Evolutionary conservation across 2,113 vertebrate genomes (phyloP), one percentile per base, ranked within the genome.

Genomic region (Synodontis membranacea): DNA sequence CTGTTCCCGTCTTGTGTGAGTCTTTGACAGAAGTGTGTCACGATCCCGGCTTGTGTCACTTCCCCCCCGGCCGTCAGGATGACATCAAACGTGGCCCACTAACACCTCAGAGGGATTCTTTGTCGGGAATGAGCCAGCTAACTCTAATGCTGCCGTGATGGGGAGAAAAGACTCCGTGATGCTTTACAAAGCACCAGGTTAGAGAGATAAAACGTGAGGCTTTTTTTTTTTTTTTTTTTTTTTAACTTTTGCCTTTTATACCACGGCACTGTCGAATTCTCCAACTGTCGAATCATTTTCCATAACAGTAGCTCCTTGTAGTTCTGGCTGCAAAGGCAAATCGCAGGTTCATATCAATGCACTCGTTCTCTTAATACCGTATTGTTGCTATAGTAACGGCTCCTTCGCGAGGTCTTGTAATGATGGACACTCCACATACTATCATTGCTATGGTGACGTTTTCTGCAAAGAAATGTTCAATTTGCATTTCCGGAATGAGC

Each of bases 41-140:
- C 84, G 86, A 88, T 64, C 87, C 68, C 78, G 37, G 82, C 70
- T 86, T 87, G 81, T 88, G 90, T 86, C 84, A 87, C 23, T 37
- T 80, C 78, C 17, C 5, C 21, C 21, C n/a, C n/a, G n/a, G 39
- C 9, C 4, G 5, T 58, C 78, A 34, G 31, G 50, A 56, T 12
- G 52, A 37, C 34, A 80, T 80, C 31, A 39, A 80, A 80, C 88
- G 88, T 87, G 91, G 90, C 90, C 89, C 48, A 86, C 86, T 48
- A 60, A 34, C 84, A 42, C 42, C 85, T 86, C 91, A 76, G 89
- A 92, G 86, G 91, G 88, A 92, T 87, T 92, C 90, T 7, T 90
- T 87, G 88, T 89, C 85, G 89, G 92, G 91, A 91, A 92, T 87
- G 90, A 85, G 87, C 92, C 93, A 91, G 93, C 91, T 86, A 89